Percentiles rank a stretch among this genome's conserved stretches.
phyloP scores from a whole-genome alignment of 2,888 invertebrate genomes.

The Leucophora obtusa region DNA sequence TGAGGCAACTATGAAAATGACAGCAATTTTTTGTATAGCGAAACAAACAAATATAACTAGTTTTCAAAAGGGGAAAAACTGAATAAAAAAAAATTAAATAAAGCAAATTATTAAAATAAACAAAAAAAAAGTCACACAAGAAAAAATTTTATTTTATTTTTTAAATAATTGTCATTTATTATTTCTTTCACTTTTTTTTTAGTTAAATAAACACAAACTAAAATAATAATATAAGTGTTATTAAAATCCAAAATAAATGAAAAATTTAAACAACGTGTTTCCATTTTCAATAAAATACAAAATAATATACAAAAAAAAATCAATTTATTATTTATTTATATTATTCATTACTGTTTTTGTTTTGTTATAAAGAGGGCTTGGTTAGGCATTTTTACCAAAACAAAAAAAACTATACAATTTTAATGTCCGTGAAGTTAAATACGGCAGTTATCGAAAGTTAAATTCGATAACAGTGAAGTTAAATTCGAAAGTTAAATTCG shows the following conservation, averaged over 20 bases:
- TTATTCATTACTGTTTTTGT: conserved; percentile 8
- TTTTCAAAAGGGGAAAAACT: conserved; percentile 2
- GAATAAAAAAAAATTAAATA: conserved; percentile 14
- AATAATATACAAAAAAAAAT: not conserved
- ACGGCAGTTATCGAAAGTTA: too few species aligned
- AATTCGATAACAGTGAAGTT: too few species aligned
- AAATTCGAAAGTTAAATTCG: too few species aligned
- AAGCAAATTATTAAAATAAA: not conserved
- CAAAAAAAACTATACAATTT: not conserved
- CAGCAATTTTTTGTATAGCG: conserved; percentile 40
- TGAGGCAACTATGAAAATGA: conserved; percentile 32
- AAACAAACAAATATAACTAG: conserved; percentile 7
- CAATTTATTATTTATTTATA: conserved; percentile 14
- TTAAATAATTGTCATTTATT: conserved; percentile 13
- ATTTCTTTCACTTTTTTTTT: conserved; percentile 20
- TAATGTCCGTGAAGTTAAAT: too few species aligned
- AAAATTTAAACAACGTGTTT: too few species aligned
- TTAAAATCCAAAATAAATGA: not conserved
- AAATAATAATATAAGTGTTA: conserved; percentile 4
- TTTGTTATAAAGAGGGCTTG: conserved; percentile 26
- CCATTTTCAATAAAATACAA: too few species aligned
- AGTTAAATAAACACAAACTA: conserved; percentile 14
- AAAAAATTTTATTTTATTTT: not conserved
- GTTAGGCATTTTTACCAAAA: not conserved
- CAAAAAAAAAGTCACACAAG: not conserved